Evolutionary conservation across 2,888 invertebrate species (phyloP).

Genomic region (Drosophila yooni): DNA sequence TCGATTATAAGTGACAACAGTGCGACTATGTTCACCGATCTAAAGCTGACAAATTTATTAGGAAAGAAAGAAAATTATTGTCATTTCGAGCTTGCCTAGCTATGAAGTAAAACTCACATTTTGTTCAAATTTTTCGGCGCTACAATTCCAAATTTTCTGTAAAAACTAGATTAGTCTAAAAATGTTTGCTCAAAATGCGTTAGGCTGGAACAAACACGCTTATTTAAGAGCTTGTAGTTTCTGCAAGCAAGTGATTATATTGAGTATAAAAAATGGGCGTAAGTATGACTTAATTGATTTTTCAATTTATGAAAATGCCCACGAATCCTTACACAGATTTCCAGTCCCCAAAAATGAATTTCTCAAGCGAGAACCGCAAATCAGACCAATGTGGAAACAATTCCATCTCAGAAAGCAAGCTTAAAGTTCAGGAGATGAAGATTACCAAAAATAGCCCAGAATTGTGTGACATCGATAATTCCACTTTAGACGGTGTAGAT

Average conservation of each 20-base stretch:
- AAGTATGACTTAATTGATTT: background rate
- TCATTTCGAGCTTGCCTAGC: constrained; percentile 3
- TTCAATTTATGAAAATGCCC: background rate
- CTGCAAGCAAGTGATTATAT: constrained; percentile 17
- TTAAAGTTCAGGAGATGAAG: background rate
- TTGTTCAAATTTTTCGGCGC: constrained; percentile 19
- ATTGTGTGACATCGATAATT: background rate
- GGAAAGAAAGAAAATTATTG: constrained; percentile 5
- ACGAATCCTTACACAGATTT: background rate
- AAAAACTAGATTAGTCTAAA: constrained; percentile 19
- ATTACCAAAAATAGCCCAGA: background rate
- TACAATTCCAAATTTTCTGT: background rate
- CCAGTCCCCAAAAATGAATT: background rate
- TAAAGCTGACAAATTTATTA: background rate
- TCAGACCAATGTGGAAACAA: background rate
- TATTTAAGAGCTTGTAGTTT: constrained; percentile 27
- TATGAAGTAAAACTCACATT: background rate
- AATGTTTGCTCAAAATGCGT: constrained; percentile 53
- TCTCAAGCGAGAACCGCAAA: background rate
- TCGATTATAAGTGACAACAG: no score
- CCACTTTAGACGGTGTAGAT: background rate
- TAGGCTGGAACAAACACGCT: constrained; percentile 36
- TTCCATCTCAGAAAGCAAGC: background rate
- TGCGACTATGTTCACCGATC: background rate
- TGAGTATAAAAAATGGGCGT: background rate